Evolutionary conservation across 2,113 vertebrate genomes (phyloP).

Genomic region (Solenodon paradoxus): DNA sequence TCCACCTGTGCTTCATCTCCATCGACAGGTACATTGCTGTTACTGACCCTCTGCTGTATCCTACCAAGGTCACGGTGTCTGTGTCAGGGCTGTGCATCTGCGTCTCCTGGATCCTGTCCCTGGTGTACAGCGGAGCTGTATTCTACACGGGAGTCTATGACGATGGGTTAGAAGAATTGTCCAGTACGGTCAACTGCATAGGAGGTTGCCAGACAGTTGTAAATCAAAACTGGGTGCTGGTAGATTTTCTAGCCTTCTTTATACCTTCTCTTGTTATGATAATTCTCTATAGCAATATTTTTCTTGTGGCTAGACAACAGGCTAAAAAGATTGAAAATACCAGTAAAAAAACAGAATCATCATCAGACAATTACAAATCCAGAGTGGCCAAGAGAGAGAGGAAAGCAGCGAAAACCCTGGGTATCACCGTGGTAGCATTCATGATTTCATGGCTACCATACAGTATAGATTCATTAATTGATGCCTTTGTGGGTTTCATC

Average conservation of each 20-base stretch:
- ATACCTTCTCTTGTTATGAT: slow-evolving; percentile 45
- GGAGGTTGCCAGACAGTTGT: slow-evolving; percentile 38
- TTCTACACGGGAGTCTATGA: neutral
- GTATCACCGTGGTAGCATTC: slow-evolving; percentile 2
- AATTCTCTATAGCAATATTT: slow-evolving; percentile 51
- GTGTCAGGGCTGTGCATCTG: neutral
- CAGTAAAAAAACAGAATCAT: neutral
- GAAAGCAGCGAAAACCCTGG: slow-evolving; percentile 65
- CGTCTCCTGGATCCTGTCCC: neutral
- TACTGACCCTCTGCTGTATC: slow-evolving; percentile 34
- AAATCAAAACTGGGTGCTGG: slow-evolving; percentile 63
- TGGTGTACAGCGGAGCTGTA: slow-evolving; percentile 27
- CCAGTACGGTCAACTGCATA: slow-evolving; percentile 9
- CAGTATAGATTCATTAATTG: slow-evolving; percentile 42
- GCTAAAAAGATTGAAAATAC: slow-evolving; percentile 51
- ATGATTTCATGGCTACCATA: slow-evolving; percentile 56
- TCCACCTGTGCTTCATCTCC: slow-evolving; percentile 35
- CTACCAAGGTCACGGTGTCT: neutral
- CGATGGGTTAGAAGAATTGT: slow-evolving; percentile 9
- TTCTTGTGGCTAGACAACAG: slow-evolving; percentile 45
- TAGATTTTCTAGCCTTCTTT: slow-evolving; percentile 50
- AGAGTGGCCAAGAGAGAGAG: slow-evolving; percentile 55
- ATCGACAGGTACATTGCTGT: slow-evolving; percentile 20
- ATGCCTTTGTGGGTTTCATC: slow-evolving; percentile 50
- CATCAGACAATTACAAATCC: slow-evolving; percentile 47